phyloP scores from a whole-genome alignment of 2,797 vertebrate genomes.

The Crenichthys baileyi region DNA sequence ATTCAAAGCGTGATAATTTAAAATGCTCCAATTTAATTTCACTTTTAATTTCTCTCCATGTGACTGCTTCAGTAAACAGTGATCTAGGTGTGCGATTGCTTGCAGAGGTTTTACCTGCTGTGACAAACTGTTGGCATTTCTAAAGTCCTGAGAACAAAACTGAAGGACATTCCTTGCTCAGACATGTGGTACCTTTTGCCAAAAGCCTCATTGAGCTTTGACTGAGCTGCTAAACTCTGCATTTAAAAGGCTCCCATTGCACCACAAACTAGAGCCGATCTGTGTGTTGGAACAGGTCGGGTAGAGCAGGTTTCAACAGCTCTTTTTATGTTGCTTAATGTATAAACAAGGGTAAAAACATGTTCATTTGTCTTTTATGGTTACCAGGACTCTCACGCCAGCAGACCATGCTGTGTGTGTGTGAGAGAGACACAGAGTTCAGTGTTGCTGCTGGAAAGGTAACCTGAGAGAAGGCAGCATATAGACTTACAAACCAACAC shows the following conservation, averaged over 20 bases:
- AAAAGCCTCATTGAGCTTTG: slow-evolving; percentile 35
- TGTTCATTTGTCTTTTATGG: background rate
- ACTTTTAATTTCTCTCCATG: background rate
- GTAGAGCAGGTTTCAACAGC: background rate
- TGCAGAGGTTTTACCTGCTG: no score
- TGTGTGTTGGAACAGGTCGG: background rate
- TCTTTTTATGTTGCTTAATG: slow-evolving; percentile 1
- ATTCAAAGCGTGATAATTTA: background rate
- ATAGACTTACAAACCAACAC: slow-evolving; percentile 31
- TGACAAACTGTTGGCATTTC: background rate
- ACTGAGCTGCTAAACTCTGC: slow-evolving; percentile 10
- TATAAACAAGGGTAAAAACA: background rate
- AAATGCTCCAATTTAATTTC: no score
- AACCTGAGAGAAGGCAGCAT: slow-evolving; percentile 46
- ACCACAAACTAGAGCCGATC: background rate
- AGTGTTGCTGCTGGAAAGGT: slow-evolving; percentile 43
- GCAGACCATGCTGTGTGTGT: background rate
- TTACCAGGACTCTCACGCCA: background rate
- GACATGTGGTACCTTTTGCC: background rate
- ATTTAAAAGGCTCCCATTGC: background rate
- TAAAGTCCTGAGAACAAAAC: background rate
- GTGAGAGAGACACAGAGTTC: slow-evolving; percentile 23
- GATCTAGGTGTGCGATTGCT: no score
- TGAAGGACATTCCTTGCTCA: background rate
- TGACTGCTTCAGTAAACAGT: background rate